Evolutionary conservation across 2,797 vertebrate genomes (phyloP).

Genomic region (Chelon labrosus): DNA sequence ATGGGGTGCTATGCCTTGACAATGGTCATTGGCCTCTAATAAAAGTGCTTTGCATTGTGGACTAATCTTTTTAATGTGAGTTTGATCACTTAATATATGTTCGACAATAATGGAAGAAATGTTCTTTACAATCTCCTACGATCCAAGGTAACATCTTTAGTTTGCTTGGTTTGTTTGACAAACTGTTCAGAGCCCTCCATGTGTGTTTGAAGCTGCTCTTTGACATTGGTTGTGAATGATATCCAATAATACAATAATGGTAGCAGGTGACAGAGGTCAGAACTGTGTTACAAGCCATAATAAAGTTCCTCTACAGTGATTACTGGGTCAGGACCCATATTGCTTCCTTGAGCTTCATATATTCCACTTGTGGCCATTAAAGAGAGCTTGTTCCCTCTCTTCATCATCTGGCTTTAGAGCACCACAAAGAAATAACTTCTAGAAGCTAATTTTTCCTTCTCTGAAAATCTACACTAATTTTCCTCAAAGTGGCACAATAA

Average conservation of each 20-base stretch:
- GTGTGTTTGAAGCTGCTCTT: background rate
- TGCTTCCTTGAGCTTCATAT: slow-evolving; percentile 37
- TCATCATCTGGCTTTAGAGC: slow-evolving; percentile 55
- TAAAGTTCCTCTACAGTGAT: background rate
- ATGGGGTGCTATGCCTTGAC: background rate
- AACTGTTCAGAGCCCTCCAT: background rate
- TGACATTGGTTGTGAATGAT: background rate
- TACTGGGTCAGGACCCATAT: slow-evolving; percentile 38
- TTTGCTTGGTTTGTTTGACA: too few relatives aligned
- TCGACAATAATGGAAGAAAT: background rate
- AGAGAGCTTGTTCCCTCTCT: slow-evolving; percentile 36
- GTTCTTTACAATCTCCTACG: too few relatives aligned
- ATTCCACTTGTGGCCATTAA: slow-evolving; percentile 44
- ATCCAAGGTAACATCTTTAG: too few relatives aligned
- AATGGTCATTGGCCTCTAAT: too few relatives aligned
- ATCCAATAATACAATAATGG: background rate
- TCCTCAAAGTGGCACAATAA: slow-evolving; percentile 58
- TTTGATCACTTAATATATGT: background rate
- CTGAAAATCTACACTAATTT: slow-evolving; percentile 63
- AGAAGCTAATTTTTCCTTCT: slow-evolving; percentile 68
- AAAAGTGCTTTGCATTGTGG: background rate
- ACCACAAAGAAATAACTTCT: slow-evolving; percentile 74
- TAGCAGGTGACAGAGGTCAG: background rate
- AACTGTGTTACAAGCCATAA: background rate
- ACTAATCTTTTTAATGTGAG: background rate